Conservation (phyloP, 2,888 invertebrate species). For the Rhabditoides inermis region DNA sequence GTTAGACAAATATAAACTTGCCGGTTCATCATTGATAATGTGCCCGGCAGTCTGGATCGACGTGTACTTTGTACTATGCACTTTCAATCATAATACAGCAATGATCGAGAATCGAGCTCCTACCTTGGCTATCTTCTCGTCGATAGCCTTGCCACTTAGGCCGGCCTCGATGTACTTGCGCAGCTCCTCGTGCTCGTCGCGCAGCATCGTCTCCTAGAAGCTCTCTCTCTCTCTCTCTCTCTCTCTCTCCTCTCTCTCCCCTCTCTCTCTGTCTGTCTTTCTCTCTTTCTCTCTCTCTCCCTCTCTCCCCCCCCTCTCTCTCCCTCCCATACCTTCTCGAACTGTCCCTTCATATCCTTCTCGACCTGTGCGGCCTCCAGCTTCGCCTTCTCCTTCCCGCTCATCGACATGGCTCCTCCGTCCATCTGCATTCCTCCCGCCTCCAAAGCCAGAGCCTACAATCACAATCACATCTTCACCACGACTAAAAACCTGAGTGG, state of each 20-base stretch:
- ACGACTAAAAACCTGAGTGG: not conserved
- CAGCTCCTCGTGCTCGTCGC: conserved; percentile 50
- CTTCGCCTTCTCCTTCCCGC: conserved; percentile 34
- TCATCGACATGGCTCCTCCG: conserved; percentile 41
- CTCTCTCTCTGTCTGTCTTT: conserved; percentile 32
- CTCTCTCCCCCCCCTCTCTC: conserved; percentile 4
- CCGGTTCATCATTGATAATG: too few species aligned
- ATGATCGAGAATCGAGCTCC: too few species aligned
- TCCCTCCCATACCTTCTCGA: too few species aligned
- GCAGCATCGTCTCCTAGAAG: conserved; percentile 45
- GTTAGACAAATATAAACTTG: too few species aligned
- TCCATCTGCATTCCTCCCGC: conserved; percentile 23
- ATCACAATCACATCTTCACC: not conserved
- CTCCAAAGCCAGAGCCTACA: not conserved
- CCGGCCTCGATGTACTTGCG: conserved; percentile 40
- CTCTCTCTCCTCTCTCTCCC: conserved; percentile 45
- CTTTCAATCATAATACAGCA: too few species aligned
- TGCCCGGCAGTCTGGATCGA: too few species aligned
- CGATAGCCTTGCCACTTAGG: too few species aligned
- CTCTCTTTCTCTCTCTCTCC: conserved; percentile 33
- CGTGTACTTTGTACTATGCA: too few species aligned
- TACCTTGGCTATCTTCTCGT: too few species aligned
- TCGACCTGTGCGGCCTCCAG: conserved; percentile 45
- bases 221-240: conserved; percentile 45
- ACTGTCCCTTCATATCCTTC: conserved; percentile 44